Conservation (phyloP, 2,888 invertebrate species). For the Venusia cambrica region DNA sequence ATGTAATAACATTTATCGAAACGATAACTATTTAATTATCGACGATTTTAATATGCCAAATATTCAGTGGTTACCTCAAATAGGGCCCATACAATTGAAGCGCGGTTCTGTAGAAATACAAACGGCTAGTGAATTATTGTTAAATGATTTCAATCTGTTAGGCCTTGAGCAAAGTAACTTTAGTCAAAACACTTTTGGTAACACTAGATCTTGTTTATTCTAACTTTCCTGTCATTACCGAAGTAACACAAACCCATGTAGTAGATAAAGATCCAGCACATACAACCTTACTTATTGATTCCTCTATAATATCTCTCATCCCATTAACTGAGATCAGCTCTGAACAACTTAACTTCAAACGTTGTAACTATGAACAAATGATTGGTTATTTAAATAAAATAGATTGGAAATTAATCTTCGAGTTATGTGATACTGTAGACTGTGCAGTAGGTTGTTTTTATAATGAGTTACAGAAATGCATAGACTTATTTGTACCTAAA, state of each 20-base stretch:
- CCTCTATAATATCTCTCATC: neutral
- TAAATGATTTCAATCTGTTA: slow-evolving; percentile 1
- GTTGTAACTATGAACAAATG: neutral
- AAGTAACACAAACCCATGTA: neutral
- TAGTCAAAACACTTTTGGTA: neutral
- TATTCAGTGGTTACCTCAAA: neutral
- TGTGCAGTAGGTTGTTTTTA: slow-evolving; percentile 1
- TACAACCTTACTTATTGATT: neutral
- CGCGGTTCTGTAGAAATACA: slow-evolving; percentile 1
- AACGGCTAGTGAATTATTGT: neutral
- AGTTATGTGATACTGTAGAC: neutral
- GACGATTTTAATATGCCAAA: slow-evolving; percentile 3
- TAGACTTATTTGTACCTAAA: neutral
- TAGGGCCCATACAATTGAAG: slow-evolving; percentile 1
- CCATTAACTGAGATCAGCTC: neutral
- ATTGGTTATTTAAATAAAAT: neutral
- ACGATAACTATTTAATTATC: neutral
- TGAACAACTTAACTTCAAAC: neutral
- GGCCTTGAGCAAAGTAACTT: slow-evolving; percentile 4
- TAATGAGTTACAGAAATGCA: slow-evolving; percentile 2
- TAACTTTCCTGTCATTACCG: slow-evolving; percentile 1
- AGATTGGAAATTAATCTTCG: neutral
- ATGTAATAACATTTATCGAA: neutral
- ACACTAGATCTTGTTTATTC: slow-evolving; percentile 3
- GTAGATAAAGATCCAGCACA: slow-evolving; percentile 1